A percentile compares a stretch with the other conserved stretches of the same genome.
Evolutionary conservation across 2,888 invertebrate species (phyloP).

Genomic region (Salpingus planirostris): DNA sequence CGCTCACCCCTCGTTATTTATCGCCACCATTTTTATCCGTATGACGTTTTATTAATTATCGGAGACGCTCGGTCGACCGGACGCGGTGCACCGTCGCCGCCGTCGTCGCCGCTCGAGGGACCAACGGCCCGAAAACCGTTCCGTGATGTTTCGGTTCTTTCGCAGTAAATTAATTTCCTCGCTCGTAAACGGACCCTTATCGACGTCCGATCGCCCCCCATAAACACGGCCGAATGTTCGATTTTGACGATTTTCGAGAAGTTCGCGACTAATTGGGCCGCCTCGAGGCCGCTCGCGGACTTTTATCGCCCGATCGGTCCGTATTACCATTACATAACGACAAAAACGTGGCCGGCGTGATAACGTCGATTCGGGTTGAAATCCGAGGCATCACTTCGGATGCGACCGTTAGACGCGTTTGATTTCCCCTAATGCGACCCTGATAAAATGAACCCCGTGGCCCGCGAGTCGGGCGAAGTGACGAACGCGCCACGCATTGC

Average conservation of each 20-base stretch:
- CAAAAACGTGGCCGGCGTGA: conserved; percentile 8
- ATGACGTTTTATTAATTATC: conserved; percentile 28
- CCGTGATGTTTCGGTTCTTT: conserved; percentile 10
- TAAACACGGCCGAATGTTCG: too few relatives aligned
- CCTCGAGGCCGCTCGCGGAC: conserved; percentile 5
- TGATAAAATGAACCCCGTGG: too few relatives aligned
- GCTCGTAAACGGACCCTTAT: conserved; percentile 11
- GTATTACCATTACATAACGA: conserved; percentile 11
- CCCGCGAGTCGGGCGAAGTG: too few relatives aligned
- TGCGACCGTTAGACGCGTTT: too few relatives aligned
- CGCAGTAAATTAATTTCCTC: conserved; percentile 14
- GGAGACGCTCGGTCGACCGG: conserved; percentile 15
- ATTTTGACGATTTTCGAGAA: too few relatives aligned
- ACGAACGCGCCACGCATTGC: too few relatives aligned
- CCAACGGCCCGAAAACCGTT: not conserved
- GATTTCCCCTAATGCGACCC: too few relatives aligned
- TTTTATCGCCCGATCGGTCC: conserved; percentile 10
- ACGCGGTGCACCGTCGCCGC: conserved; percentile 7
- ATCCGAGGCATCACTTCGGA: not conserved
- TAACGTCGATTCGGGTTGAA: conserved; percentile 7
- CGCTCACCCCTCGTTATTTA: conserved; percentile 22
- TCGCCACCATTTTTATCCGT: conserved; percentile 23
- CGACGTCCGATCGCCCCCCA: too few relatives aligned
- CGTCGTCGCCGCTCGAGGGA: not conserved
- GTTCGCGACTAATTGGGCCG: conserved; percentile 3